Percentiles rank a stretch among this genome's conserved stretches.
Evolutionary conservation across 1,140 invertebrate species (phyloP).

Genomic region (Argopecten irradians): DNA sequence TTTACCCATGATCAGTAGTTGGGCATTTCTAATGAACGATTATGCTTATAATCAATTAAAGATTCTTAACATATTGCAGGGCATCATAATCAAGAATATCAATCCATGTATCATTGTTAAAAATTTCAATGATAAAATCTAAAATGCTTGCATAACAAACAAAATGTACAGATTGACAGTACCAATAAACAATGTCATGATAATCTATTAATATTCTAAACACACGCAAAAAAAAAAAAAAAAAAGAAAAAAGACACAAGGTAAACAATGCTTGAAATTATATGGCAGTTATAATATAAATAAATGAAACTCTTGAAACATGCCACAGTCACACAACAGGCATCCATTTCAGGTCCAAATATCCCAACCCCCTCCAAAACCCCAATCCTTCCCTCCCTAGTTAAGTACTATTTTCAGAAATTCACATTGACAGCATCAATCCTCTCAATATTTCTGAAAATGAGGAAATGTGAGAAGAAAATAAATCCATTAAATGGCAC

Average conservation of each 20-base stretch:
- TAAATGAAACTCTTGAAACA: neutral
- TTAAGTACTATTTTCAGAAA: neutral
- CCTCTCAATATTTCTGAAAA: neutral
- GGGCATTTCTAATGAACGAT: slow-evolving; percentile 5
- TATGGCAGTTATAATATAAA: neutral
- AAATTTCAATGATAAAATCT: slow-evolving; percentile 7
- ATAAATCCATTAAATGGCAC: neutral
- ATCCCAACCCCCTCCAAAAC: neutral
- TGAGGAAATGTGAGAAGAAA: neutral
- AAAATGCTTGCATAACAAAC: slow-evolving; percentile 11
- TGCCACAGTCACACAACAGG: neutral
- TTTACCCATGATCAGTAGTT: neutral
- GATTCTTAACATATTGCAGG: neutral
- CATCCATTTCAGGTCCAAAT: neutral
- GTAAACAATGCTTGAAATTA: slow-evolving; percentile 13
- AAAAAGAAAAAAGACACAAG: too few relatives aligned
- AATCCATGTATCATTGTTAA: slow-evolving; percentile 16
- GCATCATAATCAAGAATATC: neutral
- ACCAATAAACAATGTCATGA: neutral
- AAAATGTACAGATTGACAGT: neutral
- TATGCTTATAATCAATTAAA: neutral
- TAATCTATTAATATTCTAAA: neutral
- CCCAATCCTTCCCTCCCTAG: neutral
- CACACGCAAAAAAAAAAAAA: neutral
- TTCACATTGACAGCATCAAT: neutral